A percentile compares a stretch with the other conserved stretches of the same genome.
These are phyloP conservation scores for Drosophila bipectinata DNA, from an alignment of 1,140 invertebrate genomes.

Conservation along the genomic window DNA sequence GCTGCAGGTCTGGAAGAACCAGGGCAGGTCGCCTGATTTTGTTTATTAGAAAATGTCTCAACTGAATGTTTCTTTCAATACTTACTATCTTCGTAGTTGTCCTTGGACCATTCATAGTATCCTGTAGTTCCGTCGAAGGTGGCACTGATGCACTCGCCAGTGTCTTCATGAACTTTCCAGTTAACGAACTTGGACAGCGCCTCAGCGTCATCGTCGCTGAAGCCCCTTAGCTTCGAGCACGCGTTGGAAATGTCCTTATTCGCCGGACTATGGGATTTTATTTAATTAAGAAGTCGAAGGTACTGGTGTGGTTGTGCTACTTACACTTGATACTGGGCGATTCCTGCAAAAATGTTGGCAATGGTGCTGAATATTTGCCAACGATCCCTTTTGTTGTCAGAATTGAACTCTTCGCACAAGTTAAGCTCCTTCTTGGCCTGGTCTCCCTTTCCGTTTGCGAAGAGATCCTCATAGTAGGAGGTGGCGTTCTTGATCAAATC, in stretches of 20 bases:
- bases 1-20: constrained; percentile 90
- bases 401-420: constrained; percentile 75
- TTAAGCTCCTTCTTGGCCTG: constrained; percentile 73
- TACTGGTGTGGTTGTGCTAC: background rate
- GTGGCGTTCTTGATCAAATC: constrained; percentile 85
- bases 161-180: constrained; percentile 27
- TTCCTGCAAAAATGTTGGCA: constrained; percentile 69
- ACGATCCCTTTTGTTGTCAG: constrained; percentile 55
- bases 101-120: constrained; percentile 63
- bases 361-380: constrained; percentile 76
- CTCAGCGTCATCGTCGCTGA: constrained; percentile 56
- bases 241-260: constrained; percentile 41
- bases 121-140: constrained; percentile 52
- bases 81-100: constrained; percentile 60
- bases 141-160: constrained; percentile 45
- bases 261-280: constrained; percentile 26
- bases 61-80: background rate
- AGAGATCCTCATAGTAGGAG: constrained; percentile 83
- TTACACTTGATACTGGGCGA: constrained; percentile 78
- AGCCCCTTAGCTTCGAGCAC: constrained; percentile 53
- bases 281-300: background rate
- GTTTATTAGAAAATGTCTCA: background rate
- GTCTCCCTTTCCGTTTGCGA: constrained; percentile 50
- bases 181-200: constrained; percentile 62
- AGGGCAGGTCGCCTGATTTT: constrained; percentile 73